Evolutionary conservation across 2,888 invertebrate genomes (phyloP), one percentile per base, ranked within the genome.

Genomic region (Pemphredon lugubris): DNA sequence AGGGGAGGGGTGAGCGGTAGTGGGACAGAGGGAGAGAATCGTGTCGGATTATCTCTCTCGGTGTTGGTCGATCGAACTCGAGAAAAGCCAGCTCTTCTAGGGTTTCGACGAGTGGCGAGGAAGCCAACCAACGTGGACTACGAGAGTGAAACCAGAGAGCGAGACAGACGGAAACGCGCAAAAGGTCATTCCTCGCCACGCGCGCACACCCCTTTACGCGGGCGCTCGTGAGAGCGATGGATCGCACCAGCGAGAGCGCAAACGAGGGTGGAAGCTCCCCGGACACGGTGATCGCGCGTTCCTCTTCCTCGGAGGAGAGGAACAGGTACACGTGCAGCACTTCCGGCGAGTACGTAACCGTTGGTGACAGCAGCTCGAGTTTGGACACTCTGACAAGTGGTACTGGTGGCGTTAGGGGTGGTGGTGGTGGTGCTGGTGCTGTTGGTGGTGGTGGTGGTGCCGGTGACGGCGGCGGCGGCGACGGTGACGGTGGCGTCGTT

Each of bases 221-320:
- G n/a, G n/a, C n/a, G n/a, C 14, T 5, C 42, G 16, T 7, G 13
- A 44, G 53, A 73, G 44, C n/a, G 45, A 87, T 87, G 87, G 84
- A 86, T 66, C 83, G 79, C 45, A n/a, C n/a, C n/a, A 79, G 73
- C 67, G 84, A 86, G 58, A 83, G 79, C 67, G 75, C 71, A 50
- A 86, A 84, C 77, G 86, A 85, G 67, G 84, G 73, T 47, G 87
- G 76, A 58, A 87, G 87, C 77, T 87, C 85, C 57, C 80, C 85
- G 63, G 86, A 88, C 53, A 84, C 85, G 47, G 78, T 85, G 69
- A 83, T 86, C 68, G 84, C 80, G 13, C 84, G 79, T n/a, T 87
- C 84, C 51, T 86, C 85, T 60, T 81, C 84, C 67, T 86, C 86
- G 47, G 87, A 86, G 39, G 84, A 88, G 34, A 80, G 75, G 61